Conservation (phyloP, 2,113 vertebrate genomes). For the Stictonetta naevosa region DNA sequence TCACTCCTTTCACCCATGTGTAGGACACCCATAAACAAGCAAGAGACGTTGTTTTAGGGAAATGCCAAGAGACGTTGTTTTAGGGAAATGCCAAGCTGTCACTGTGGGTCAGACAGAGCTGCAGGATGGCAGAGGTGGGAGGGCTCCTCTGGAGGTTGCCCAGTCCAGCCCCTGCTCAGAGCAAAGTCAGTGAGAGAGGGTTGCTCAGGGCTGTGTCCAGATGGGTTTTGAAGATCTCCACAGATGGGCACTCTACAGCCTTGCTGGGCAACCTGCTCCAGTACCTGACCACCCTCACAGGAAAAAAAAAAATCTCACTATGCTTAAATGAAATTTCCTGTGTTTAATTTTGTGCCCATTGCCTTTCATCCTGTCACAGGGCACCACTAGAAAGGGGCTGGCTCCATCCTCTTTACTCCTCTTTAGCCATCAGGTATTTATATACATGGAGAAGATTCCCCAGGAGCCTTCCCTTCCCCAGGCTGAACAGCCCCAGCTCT, state of each 20-base stretch:
- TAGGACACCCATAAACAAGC: background rate
- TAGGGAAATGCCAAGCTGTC: background rate
- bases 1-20: accelerated
- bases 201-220: background rate
- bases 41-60: background rate
- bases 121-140: background rate
- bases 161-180: background rate
- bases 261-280: background rate
- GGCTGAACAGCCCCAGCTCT: background rate
- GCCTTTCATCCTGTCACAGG: background rate
- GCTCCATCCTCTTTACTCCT: background rate
- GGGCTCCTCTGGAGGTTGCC: background rate
- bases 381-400: background rate
- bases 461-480: background rate
- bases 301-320: background rate
- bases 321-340: background rate
- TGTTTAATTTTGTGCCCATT: background rate
- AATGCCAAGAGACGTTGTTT: accelerated
- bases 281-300: background rate
- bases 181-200: background rate
- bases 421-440: background rate
- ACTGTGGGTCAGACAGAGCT: background rate
- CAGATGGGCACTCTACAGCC: background rate
- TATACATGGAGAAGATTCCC: background rate
- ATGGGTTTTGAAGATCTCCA: background rate